Evolutionary conservation across 2,113 vertebrate species (phyloP), one percentile per base, ranked within the genome.

Genomic region (Ceyx cyanopectus): DNA sequence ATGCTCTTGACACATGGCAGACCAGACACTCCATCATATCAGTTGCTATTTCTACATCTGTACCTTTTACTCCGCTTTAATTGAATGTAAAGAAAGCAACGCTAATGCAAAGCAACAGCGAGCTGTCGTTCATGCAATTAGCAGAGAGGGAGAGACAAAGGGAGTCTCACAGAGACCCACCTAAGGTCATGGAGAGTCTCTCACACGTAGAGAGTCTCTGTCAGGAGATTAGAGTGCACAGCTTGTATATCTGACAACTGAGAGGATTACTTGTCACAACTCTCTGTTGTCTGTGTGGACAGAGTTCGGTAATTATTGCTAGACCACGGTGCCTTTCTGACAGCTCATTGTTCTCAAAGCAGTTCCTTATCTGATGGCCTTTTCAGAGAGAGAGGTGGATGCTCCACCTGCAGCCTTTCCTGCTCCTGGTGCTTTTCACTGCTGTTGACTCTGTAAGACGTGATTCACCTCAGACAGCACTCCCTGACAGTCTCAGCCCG

Each of bases 151-250:
- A 26, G 43, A 48, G 66, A 32, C 5, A 68, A 67, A 41, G 8
- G 14, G 11, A 81, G 23, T 26, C 34, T 51, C 51, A n/a, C 20
- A 21, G 61, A 57, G 29, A 29, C 24, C 58, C 27, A 2, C 8
- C 3, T 14, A 29, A 11, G 54, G 43, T 77, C 10, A 2, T 9
- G n/a, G 48, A 40, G 70, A 50, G 60, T 23, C 58, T 87, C 27
- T 54, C 66, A 6, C 57, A 61, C 0, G 0, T 13, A 29, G 51
- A 41, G 50, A 78, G 43, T 62, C 53, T 56, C 1, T 5, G 40
- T 20, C 7, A 1, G 70, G 43, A 68, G 53, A 67, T 81, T 6
- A 34, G 68, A 54, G 32, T 15, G 62, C 85, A 30, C 29, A 43
- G 40, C 37, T 32, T 68, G 53, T 46, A 2, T 12, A 4, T 60